Percentiles rank a stretch among this genome's conserved stretches.
phyloP scores from a whole-genome alignment of 2,113 vertebrate genomes.

The Cnemophilus loriae region DNA sequence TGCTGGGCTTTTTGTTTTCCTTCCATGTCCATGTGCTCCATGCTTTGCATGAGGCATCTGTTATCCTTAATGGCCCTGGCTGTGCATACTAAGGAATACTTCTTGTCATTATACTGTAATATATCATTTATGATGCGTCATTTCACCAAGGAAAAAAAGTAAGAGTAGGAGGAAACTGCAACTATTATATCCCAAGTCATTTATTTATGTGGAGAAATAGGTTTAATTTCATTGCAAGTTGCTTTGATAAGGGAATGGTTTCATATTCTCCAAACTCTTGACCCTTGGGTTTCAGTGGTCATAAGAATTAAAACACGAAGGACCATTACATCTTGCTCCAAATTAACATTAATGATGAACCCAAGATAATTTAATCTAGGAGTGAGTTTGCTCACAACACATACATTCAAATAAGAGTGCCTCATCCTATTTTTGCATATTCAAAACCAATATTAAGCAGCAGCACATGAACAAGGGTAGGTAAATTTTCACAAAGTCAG shows the following conservation, averaged over 20 bases:
- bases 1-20: background rate
- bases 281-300: background rate
- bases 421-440: background rate
- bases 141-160: background rate
- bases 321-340: background rate
- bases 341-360: background rate
- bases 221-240: background rate
- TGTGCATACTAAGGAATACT: background rate
- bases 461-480: background rate
- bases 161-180: background rate
- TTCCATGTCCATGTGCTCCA: background rate
- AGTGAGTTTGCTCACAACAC: background rate
- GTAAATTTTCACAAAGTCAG: background rate
- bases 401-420: background rate
- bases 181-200: background rate
- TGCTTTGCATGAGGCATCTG: background rate
- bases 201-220: background rate
- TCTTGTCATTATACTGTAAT: background rate
- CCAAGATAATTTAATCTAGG: background rate
- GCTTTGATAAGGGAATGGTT: background rate
- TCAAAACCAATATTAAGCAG: background rate
- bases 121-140: background rate
- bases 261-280: background rate
- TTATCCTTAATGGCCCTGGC: background rate
- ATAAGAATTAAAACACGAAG: background rate